Conservation (phyloP, 2,113 vertebrate genomes). For the Rissa tridactyla region DNA sequence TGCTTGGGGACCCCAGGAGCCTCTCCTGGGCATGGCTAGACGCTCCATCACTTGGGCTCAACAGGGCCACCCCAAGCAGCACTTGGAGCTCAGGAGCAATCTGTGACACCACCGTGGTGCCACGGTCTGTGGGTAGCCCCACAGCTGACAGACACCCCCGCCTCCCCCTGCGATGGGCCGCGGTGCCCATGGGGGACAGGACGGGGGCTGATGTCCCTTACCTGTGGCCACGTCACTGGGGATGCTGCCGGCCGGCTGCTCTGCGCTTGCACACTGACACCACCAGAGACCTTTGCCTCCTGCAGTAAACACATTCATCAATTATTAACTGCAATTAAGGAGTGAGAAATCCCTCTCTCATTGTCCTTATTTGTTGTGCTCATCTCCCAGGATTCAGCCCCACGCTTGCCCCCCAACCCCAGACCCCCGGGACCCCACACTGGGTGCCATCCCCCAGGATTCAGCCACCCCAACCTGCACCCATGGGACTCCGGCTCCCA, state of each 20-base stretch:
- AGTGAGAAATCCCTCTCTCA: neutral
- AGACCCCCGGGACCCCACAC: fast-evolving
- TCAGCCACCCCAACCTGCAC: neutral
- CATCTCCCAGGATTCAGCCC: neutral
- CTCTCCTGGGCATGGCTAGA: neutral
- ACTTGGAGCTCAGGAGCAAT: neutral
- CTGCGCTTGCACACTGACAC: neutral
- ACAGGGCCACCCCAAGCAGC: neutral
- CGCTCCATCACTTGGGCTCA: fast-evolving
- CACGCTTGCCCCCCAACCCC: fast-evolving
- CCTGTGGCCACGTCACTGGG: neutral
- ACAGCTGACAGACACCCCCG: fast-evolving
- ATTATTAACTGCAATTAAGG: constrained; percentile 61
- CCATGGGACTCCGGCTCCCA: neutral
- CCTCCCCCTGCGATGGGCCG: fast-evolving
- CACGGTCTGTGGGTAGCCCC: neutral
- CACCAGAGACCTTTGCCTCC: constrained; percentile 47
- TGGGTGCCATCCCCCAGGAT: fast-evolving
- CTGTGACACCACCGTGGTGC: fast-evolving
- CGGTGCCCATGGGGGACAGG: fast-evolving
- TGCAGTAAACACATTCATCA: neutral
- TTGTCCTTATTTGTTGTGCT: neutral
- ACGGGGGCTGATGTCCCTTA: neutral
- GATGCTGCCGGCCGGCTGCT: neutral
- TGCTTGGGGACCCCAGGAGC: neutral